phyloP scores from a whole-genome alignment of 2,797 vertebrate genomes.

The Falco rusticolus region DNA sequence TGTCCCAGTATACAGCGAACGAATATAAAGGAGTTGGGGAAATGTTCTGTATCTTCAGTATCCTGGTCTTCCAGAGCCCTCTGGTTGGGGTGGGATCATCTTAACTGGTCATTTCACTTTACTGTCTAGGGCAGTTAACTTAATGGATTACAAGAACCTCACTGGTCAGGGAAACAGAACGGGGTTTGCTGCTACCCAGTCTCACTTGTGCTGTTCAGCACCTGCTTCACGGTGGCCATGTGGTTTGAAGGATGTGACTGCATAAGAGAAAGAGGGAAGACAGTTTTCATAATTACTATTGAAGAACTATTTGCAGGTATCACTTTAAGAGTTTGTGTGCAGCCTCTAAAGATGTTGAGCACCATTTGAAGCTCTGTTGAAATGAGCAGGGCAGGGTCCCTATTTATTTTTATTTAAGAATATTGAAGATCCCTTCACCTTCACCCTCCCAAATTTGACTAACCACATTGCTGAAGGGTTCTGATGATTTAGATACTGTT shows the following conservation, averaged over 20 bases:
- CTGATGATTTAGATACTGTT: conserved; percentile 13
- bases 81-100: conserved; percentile 85
- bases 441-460: not conserved
- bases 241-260: not conserved
- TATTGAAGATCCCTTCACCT: not conserved
- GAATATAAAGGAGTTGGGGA: conserved; percentile 52
- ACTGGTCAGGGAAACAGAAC: conserved; percentile 69
- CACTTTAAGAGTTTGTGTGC: not conserved
- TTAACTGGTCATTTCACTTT: conserved; percentile 82
- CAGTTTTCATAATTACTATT: not conserved
- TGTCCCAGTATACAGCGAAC: conserved; percentile 59
- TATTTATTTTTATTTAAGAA: conserved; percentile 74
- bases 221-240: not conserved
- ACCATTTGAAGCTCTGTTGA: conserved; percentile 41
- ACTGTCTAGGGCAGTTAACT: conserved; percentile 77
- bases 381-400: conserved; percentile 41
- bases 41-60: conserved; percentile 88
- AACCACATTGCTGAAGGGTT: not conserved
- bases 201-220: not conserved
- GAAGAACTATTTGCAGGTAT: not conserved
- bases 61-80: conserved; percentile 84
- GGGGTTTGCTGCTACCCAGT: conserved; percentile 30
- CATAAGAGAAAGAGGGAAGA: not conserved
- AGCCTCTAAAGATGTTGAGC: not conserved
- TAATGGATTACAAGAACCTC: conserved; percentile 61